phyloP scores from a whole-genome alignment of 2,888 invertebrate genomes.

The Drosophila hamatofila region DNA sequence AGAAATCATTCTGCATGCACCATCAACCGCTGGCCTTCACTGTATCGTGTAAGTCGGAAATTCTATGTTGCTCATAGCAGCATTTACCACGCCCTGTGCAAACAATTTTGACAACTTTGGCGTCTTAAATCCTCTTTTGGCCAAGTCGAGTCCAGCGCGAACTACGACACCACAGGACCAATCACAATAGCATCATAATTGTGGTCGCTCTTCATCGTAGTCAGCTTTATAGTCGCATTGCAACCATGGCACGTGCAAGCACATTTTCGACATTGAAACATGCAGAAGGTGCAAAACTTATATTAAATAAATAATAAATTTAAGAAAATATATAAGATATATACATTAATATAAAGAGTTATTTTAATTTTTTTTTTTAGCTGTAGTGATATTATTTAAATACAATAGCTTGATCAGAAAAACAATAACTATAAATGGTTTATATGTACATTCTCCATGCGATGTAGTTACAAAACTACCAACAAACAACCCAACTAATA shows the following conservation, averaged over 20 bases:
- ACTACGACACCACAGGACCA: background rate
- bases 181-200: background rate
- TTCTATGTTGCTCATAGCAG: constrained; percentile 95
- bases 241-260: background rate
- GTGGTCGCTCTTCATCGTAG: background rate
- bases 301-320: background rate
- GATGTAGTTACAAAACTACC: too few species aligned
- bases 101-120: constrained; percentile 98
- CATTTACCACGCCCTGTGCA: constrained; percentile 81
- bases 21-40: constrained; percentile 99
- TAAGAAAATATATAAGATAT: too few species aligned
- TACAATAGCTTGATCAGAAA: too few species aligned
- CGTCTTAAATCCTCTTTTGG: constrained; percentile 97
- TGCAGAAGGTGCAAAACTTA: background rate
- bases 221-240: background rate
- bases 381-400: too few species aligned
- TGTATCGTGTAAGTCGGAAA: constrained; percentile 87
- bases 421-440: too few species aligned
- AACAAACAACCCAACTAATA: too few species aligned
- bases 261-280: background rate
- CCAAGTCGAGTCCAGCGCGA: constrained; percentile 78
- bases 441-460: too few species aligned
- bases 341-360: too few species aligned
- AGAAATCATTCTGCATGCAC: constrained; percentile 98
- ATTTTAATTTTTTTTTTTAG: too few species aligned